Conservation (phyloP, 2,113 vertebrate species). For the Myanophis thanlyinensis region DNA sequence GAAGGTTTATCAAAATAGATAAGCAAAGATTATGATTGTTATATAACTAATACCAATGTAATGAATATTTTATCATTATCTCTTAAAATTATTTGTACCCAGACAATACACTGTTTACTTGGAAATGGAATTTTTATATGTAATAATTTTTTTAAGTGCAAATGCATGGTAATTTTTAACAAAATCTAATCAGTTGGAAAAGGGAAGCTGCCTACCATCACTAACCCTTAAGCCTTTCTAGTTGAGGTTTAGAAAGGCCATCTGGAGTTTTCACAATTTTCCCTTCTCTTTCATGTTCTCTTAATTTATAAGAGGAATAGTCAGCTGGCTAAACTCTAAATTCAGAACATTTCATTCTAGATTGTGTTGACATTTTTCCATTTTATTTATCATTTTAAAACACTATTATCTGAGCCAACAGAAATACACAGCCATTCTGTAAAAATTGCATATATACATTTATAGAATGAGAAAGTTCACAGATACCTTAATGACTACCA, state of each 20-base stretch:
- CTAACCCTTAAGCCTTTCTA: constrained; percentile 8
- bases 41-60: no score
- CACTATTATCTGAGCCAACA: constrained; percentile 37
- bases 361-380: constrained; percentile 58
- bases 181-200: not conserved
- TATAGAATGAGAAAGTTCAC: not conserved
- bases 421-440: constrained; percentile 13
- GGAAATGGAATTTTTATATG: no score
- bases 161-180: constrained; percentile 10
- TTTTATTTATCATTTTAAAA: constrained; percentile 53
- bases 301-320: constrained; percentile 54
- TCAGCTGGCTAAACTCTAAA: constrained; percentile 51
- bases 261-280: constrained; percentile 48
- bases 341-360: constrained; percentile 56
- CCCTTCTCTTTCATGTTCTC: constrained; percentile 51
- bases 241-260: constrained; percentile 54
- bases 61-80: no score
- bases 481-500: not conserved
- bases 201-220: not conserved
- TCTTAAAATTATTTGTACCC: no score
- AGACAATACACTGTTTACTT: no score
- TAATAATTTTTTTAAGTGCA: constrained; percentile 11
- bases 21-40: no score
- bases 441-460: not conserved
- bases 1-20: no score